Evolutionary conservation across 53 echinoderm and acorn worm species (phyloP).

Genomic region (Holothuria scabra): DNA sequence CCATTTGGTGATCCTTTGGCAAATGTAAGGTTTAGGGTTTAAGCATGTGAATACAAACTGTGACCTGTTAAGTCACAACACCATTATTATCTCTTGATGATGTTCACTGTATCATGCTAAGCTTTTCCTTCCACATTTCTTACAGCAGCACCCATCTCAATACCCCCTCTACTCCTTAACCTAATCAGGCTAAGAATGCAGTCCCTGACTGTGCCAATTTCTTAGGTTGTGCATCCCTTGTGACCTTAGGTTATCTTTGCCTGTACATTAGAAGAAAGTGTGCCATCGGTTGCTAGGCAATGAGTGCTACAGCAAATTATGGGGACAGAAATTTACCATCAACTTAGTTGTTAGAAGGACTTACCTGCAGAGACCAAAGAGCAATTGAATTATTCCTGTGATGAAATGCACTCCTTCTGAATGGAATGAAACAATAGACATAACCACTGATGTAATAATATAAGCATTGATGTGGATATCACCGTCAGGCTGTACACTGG

Average conservation of each 20-base stretch:
- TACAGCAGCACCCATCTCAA: neutral
- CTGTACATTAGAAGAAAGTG: conserved; percentile 10
- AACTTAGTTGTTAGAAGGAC: neutral
- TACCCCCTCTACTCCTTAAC: conserved; percentile 32
- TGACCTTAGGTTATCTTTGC: conserved; percentile 38
- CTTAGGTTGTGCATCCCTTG: conserved; percentile 31
- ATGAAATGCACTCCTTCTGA: neutral
- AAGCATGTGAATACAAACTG: too few species aligned
- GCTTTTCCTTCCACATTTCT: too few species aligned
- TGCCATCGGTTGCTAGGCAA: conserved; percentile 11
- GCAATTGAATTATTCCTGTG: conserved; percentile 44
- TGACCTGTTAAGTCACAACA: too few species aligned
- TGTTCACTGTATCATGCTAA: too few species aligned
- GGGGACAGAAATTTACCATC: neutral
- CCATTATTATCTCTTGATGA: too few species aligned
- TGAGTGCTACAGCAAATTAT: conserved; percentile 23
- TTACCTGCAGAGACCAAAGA: conserved; percentile 30
- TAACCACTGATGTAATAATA: too few species aligned
- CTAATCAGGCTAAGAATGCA: conserved; percentile 47
- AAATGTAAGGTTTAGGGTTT: too few species aligned
- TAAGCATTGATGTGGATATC: too few species aligned
- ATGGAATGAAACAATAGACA: neutral
- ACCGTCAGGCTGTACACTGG: too few species aligned
- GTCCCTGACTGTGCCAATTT: conserved; percentile 43
- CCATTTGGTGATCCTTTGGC: too few species aligned